Percentiles rank a stretch among this genome's conserved stretches.
phyloP scores from a whole-genome alignment of 1,140 invertebrate species.

The Maconellicoccus hirsutus region DNA sequence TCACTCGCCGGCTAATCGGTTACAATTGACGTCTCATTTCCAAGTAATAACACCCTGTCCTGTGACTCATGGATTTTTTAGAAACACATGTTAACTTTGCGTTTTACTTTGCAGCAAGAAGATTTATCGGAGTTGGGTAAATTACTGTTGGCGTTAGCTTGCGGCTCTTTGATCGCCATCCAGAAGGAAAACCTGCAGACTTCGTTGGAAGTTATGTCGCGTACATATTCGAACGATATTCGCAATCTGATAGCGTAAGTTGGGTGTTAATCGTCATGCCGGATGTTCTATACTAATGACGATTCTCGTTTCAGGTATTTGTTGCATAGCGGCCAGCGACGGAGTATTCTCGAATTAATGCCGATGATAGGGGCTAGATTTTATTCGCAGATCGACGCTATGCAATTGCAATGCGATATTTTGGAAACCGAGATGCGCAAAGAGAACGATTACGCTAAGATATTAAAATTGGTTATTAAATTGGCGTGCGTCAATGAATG shows the following conservation, averaged over 20 bases:
- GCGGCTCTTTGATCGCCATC: conserved; percentile 75
- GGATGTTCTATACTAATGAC: too few relatives aligned
- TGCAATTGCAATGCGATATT: conserved; percentile 73
- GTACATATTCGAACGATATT: conserved; percentile 83
- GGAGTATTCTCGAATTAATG: conserved; percentile 91
- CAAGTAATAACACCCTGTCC: conserved; percentile 37
- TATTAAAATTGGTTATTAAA: conserved; percentile 83
- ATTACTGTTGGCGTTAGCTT: conserved; percentile 78
- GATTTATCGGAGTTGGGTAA: conserved; percentile 86
- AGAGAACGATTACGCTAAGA: conserved; percentile 87
- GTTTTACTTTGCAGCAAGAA: conserved; percentile 52
- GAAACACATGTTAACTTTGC: conserved; percentile 8
- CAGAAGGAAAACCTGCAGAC: conserved; percentile 72
- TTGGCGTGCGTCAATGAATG: conserved; percentile 84
- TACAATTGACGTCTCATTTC: conserved; percentile 61
- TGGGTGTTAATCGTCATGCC: too few relatives aligned
- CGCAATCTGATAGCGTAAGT: conserved; percentile 86
- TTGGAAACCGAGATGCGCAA: conserved; percentile 82
- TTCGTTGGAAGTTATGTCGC: conserved; percentile 76
- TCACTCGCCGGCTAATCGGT: conserved; percentile 45
- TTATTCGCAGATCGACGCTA: conserved; percentile 85
- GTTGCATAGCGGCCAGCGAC: conserved; percentile 53
- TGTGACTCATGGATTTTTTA: not conserved
- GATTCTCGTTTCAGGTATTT: conserved; percentile 69
- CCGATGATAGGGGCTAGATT: conserved; percentile 91